Conservation (phyloP, 30 jellyfish, hydroid and myxozoan species). For the Hydractinia symbiolongicarpus region DNA sequence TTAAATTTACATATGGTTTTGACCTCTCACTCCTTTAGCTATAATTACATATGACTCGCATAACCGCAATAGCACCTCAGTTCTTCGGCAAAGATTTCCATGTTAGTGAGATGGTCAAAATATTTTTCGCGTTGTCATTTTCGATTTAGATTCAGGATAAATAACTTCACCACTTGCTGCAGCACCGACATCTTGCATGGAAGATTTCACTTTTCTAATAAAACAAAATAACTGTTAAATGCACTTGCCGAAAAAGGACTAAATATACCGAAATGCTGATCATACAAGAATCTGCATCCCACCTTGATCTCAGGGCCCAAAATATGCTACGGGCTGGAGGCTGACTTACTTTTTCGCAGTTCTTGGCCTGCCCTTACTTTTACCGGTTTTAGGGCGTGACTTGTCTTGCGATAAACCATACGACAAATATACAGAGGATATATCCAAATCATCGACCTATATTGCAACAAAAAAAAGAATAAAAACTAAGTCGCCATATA, state of each 20-base stretch:
- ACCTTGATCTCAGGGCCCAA: too few relatives aligned
- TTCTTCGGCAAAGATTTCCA: too few relatives aligned
- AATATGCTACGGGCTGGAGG: neutral
- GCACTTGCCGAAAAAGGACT: neutral
- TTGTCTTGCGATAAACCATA: constrained; percentile 37
- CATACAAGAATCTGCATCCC: too few relatives aligned
- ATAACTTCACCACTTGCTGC: constrained; percentile 5
- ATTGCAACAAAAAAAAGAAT: neutral
- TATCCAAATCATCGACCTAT: constrained; percentile 61
- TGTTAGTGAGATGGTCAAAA: neutral
- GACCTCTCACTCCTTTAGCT: too few relatives aligned
- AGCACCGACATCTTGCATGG: neutral
- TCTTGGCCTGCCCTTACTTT: constrained; percentile 67
- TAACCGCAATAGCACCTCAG: too few relatives aligned
- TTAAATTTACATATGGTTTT: too few relatives aligned
- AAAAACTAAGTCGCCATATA: neutral
- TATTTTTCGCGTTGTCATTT: neutral
- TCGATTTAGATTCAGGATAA: neutral
- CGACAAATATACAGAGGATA: constrained; percentile 67
- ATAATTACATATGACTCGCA: too few relatives aligned
- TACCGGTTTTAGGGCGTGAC: constrained; percentile 69
- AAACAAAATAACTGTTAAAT: neutral
- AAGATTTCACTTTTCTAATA: neutral
- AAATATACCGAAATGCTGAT: neutral
- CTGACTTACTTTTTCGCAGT: constrained; percentile 73